Percentiles rank a stretch among this genome's conserved stretches.
phyloP scores from a whole-genome alignment of 1,140 invertebrate genomes.

The Drosophila nikananu region DNA sequence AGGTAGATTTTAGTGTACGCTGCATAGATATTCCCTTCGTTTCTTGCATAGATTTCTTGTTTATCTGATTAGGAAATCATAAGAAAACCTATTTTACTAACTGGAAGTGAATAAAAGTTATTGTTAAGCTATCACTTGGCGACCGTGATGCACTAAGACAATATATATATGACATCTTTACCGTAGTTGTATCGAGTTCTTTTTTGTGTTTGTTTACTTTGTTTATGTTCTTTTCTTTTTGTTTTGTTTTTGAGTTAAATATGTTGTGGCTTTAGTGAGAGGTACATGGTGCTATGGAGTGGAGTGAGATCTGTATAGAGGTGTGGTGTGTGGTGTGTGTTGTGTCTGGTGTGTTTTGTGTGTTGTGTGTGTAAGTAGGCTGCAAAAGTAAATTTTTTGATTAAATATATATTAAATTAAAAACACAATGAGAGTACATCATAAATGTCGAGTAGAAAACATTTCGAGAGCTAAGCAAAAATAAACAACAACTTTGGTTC shows the following conservation, averaged over 20 bases:
- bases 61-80: constrained; percentile 50
- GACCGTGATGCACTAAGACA: constrained; percentile 6
- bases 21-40: not conserved
- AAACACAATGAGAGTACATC: constrained; percentile 53
- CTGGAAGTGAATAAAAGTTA: constrained; percentile 52
- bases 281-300: constrained; percentile 48
- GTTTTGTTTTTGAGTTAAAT: constrained; percentile 33
- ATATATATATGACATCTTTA: constrained; percentile 47
- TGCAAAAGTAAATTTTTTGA: constrained; percentile 58
- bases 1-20: constrained; percentile 45
- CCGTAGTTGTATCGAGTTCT: constrained; percentile 58
- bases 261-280: constrained; percentile 57
- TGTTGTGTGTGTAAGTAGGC: constrained; percentile 58
- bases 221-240: constrained; percentile 30
- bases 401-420: constrained; percentile 63
- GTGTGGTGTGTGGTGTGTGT: constrained; percentile 13
- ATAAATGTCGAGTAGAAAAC: constrained; percentile 36
- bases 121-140: constrained; percentile 8
- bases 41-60: not conserved
- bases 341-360: constrained; percentile 33
- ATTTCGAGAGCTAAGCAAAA: constrained; percentile 46
- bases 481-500: constrained; percentile 38
- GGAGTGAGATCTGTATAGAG: constrained; percentile 29
- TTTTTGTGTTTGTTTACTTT: constrained; percentile 45
- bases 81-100: constrained; percentile 59